Percentiles rank a stretch among this genome's conserved stretches.
These are phyloP conservation scores for Phymorhynchus buccinoides DNA, from an alignment of 1,140 invertebrate species.

Conservation along the genomic window DNA sequence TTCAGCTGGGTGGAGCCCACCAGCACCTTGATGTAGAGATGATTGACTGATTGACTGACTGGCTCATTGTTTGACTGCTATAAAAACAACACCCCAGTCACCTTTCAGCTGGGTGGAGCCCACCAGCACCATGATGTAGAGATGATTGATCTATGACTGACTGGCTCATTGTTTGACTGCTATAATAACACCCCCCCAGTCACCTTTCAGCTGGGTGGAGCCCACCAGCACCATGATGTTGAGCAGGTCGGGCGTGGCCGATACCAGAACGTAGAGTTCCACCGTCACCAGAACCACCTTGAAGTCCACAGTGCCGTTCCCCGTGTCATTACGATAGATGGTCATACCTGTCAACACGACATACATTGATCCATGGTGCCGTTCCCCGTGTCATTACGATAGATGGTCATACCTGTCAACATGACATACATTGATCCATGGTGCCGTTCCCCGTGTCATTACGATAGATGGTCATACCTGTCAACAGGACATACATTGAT, in stretches of 20 bases:
- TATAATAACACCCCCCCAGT: too few relatives aligned
- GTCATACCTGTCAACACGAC: constrained; percentile 45
- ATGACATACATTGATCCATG: constrained; percentile 25
- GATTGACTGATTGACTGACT: too few relatives aligned
- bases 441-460: constrained; percentile 45
- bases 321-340: constrained; percentile 44
- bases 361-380: constrained; percentile 34
- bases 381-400: constrained; percentile 43
- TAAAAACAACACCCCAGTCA: too few relatives aligned
- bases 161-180: too few relatives aligned
- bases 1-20: too few relatives aligned
- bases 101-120: too few relatives aligned
- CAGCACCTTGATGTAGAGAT: too few relatives aligned
- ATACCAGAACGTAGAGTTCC: constrained; percentile 57
- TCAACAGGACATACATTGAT: neutral
- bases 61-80: too few relatives aligned
- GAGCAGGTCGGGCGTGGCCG: constrained; percentile 58
- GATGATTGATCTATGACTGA: too few relatives aligned
- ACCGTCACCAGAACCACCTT: constrained; percentile 57
- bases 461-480: constrained; percentile 51
- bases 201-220: constrained; percentile 59
- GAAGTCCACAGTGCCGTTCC: constrained; percentile 46
- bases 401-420: constrained; percentile 49
- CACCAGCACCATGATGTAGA: too few relatives aligned
- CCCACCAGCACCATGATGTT: constrained; percentile 65